These are phyloP conservation scores for Ceyx margarethae DNA, from an alignment of 2,113 vertebrate species.

Conservation along the genomic window DNA sequence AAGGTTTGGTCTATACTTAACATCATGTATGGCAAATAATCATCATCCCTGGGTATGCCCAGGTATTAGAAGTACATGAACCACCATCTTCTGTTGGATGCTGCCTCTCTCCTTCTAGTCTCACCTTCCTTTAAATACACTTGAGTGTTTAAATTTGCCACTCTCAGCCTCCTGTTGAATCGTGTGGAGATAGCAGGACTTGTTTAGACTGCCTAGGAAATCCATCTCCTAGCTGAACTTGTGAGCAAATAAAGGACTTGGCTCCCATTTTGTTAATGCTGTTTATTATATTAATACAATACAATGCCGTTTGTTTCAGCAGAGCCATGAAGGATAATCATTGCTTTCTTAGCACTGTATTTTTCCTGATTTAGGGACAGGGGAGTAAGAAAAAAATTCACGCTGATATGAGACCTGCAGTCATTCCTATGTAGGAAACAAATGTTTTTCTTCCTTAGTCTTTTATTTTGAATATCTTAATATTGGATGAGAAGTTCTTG, in stretches of 20 bases:
- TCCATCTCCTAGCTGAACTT: background rate
- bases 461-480: background rate
- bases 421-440: background rate
- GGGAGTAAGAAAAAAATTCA: background rate
- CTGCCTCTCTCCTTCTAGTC: background rate
- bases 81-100: background rate
- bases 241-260: background rate
- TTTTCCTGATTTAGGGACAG: background rate
- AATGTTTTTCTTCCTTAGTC: background rate
- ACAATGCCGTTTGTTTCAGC: background rate
- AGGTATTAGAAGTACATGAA: background rate
- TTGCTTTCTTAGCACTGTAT: background rate
- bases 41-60: background rate
- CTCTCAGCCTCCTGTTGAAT: background rate
- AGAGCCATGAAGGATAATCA: background rate
- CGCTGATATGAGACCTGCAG: accelerated
- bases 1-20: background rate
- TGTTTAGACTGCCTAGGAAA: background rate
- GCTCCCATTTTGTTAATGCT: background rate
- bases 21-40: accelerated
- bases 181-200: background rate
- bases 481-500: background rate
- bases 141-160: background rate
- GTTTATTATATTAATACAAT: background rate
- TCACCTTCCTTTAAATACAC: background rate